These are phyloP conservation scores for Yponomeuta malinellus DNA, from an alignment of 2,888 invertebrate species.

Conservation along the genomic window DNA sequence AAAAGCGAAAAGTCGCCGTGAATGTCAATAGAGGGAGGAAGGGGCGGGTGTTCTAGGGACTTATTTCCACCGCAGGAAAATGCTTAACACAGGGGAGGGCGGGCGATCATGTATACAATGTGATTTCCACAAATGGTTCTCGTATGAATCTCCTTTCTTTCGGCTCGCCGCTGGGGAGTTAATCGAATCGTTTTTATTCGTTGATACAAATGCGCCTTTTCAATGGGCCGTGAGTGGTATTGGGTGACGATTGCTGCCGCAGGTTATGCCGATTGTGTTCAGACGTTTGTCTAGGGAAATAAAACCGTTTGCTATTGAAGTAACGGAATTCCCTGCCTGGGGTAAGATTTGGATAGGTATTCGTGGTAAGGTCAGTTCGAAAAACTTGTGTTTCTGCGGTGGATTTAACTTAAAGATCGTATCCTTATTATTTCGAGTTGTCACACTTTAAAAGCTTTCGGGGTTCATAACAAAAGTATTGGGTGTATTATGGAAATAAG, in stretches of 20 bases:
- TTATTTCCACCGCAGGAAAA: slow-evolving; percentile 21
- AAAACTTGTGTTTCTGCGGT: too few species aligned
- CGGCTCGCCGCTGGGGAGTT: slow-evolving; percentile 24
- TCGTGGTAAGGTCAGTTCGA: not conserved
- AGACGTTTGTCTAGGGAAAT: not conserved
- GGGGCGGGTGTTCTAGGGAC: not conserved
- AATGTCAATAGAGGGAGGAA: slow-evolving; percentile 9
- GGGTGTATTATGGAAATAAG: too few species aligned
- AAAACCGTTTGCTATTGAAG: not conserved
- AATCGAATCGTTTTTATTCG: slow-evolving; percentile 10
- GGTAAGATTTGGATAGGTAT: not conserved
- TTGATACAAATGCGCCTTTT: slow-evolving; percentile 14
- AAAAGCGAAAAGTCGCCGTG: slow-evolving; percentile 7
- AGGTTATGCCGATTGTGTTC: not conserved
- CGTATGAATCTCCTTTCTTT: slow-evolving; percentile 31
- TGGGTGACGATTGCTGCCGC: not conserved
- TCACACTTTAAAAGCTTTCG: too few species aligned
- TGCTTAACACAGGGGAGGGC: slow-evolving; percentile 22
- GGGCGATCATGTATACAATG: slow-evolving; percentile 36
- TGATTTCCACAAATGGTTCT: slow-evolving; percentile 40
- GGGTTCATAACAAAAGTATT: too few species aligned
- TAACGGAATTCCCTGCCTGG: not conserved
- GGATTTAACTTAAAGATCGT: too few species aligned
- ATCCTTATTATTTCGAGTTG: too few species aligned
- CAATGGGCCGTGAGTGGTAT: slow-evolving; percentile 5